Conservation (phyloP, 2,113 vertebrate genomes). For the Bubo bubo region DNA sequence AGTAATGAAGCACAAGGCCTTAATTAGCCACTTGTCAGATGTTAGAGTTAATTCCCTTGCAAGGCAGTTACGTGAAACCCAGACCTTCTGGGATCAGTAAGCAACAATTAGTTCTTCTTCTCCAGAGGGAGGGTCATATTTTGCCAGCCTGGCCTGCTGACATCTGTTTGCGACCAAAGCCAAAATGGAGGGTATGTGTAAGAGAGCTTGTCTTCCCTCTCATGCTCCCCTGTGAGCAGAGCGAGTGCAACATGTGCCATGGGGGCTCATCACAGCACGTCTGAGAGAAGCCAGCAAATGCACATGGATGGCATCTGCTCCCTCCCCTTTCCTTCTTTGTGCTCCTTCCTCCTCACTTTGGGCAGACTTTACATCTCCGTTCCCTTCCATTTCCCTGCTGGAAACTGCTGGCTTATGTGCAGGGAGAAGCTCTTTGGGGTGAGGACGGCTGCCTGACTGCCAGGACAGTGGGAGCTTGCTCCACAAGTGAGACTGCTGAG, state of each 20-base stretch:
- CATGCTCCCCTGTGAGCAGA: not conserved
- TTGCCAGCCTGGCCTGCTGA: not conserved
- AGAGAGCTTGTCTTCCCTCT: not conserved
- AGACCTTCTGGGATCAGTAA: not conserved
- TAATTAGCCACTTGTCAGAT: not conserved
- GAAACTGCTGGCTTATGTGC: not conserved
- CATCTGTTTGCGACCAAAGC: not conserved
- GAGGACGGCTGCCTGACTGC: not conserved
- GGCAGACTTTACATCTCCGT: not conserved
- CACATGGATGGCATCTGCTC: slow-evolving; percentile 25
- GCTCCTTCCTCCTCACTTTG: not conserved
- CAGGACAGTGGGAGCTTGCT: not conserved
- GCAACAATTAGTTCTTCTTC: not conserved
- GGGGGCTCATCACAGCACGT: not conserved
- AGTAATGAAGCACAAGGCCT: not conserved
- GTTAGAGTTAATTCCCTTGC: not conserved
- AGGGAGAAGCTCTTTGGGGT: not conserved
- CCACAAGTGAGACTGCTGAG: not conserved
- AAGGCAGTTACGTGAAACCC: not conserved
- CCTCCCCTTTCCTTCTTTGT: slow-evolving; percentile 6
- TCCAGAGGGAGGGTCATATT: not conserved
- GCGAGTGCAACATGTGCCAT: not conserved
- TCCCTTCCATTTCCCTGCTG: not conserved
- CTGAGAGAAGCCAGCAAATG: not conserved
- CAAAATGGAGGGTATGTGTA: not conserved